Evolutionary conservation across 2,888 invertebrate genomes (phyloP), one percentile per base, ranked within the genome.

Genomic region (Galeruca laticollis): DNA sequence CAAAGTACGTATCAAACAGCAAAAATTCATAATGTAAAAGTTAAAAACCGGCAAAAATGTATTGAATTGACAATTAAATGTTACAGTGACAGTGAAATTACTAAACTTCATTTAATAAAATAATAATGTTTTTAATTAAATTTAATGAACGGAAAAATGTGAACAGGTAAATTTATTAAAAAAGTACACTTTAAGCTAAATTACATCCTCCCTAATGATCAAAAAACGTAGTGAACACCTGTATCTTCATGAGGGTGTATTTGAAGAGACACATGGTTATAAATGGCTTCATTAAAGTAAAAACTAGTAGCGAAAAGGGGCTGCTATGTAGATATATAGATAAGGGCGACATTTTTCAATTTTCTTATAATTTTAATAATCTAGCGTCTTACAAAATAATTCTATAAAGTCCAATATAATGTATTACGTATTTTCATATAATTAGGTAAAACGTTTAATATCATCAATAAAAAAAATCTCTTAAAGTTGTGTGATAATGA

Each of bases 181-280:
- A 1, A 40, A 40, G n/a, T 2, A 5, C 10, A 40, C n/a, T 1
- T 40, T 11, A 40, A 40, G n/a, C 0, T 43, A 43, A 43, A 43
- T 43, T 43, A 13, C n/a, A n/a, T 43, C 43, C 43, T 43, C 43
- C 43, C n/a, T 15, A 40, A 40, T 15, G 43, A 43, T n/a, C 13
- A 3, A 13, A 37, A 43, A 43, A 43, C 6, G 43, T 6, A 43
- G 43, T n/a, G 13, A 37, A 15, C 43, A 43, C 43, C 43, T 43
- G 43, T 43, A 43, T 4, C n/a, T 43, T 43, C 3, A 43, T 43
- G 43, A 43, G 43, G 43, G 43, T 43, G 43, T n/a, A 43, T n/a
- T n/a, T 15, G 6, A 40, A 43, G 11, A 15, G 10, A 10, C 3
- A 40, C 37, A 40, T 40, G 10, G 13, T 43, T 43, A 43, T 15